These are phyloP conservation scores for Phataginus tricuspis DNA, from an alignment of 2,797 vertebrate genomes.

Conservation along the genomic window DNA sequence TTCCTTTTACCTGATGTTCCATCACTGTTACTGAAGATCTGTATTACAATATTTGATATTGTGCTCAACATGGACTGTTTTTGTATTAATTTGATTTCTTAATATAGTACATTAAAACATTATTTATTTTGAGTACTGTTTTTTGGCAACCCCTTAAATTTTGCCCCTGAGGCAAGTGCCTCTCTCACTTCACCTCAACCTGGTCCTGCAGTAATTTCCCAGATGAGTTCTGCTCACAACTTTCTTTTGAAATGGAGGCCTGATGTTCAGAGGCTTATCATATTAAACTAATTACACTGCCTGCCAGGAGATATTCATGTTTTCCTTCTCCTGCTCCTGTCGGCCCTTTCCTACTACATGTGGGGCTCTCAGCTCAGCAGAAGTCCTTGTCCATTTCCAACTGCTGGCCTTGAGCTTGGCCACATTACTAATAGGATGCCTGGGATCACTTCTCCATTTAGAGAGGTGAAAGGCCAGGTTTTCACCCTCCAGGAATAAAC, in stretches of 20 bases:
- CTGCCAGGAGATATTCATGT: neutral
- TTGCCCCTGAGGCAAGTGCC: neutral
- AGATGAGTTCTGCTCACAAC: constrained; percentile 15
- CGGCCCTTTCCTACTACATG: neutral
- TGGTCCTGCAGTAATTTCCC: neutral
- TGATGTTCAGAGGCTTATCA: constrained; percentile 29
- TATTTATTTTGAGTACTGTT: neutral
- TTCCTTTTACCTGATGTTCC: neutral
- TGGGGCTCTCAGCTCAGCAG: neutral
- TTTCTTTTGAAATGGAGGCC: constrained; percentile 43
- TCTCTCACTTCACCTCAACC: neutral
- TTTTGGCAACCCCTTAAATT: neutral
- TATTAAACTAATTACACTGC: neutral
- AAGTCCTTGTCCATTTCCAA: constrained; percentile 33
- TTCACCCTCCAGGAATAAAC: constrained; percentile 54
- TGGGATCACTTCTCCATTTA: constrained; percentile 41
- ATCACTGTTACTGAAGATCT: neutral
- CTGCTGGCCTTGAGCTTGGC: constrained; percentile 6
- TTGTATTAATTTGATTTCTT: constrained; percentile 33
- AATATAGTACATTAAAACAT: neutral
- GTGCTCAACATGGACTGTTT: neutral
- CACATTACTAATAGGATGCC: constrained; percentile 31
- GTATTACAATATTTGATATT: neutral
- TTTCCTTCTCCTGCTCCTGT: neutral
- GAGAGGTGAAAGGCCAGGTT: constrained; percentile 57